Base-by-base conservation (phyloP, 2,113 vertebrate genomes). In the Megaleporinus macrocephalus region DNA sequence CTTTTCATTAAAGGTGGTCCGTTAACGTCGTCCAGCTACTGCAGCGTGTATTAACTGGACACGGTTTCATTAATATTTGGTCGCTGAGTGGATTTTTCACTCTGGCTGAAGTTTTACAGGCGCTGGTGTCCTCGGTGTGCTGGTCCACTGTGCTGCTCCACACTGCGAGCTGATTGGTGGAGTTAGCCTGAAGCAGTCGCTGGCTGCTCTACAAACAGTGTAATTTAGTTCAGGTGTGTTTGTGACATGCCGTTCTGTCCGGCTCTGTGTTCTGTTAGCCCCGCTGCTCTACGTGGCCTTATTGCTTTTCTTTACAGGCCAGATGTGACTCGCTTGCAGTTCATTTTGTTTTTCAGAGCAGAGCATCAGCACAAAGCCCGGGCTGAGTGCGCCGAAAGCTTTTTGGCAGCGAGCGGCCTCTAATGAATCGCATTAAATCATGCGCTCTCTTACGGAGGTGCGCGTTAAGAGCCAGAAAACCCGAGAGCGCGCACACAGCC, bases 291-390 rank as follows among this genome's bases (percentile, higher is more conserved):
- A 72, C 63, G 49, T 77, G 26, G 0, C 12, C 51, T 77, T 51
- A 69, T 71, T 78, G 73, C 65, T 81, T 73, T 55, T 73, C 70
- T 84, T 78, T 55, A 78, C 44, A 68, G 15, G 69, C 79, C 83
- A 85, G 79, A 85, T 82, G 79, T 85, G 51, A 85, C 30, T 79
- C 68, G 30, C 68, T 84, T 84, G 66, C 74, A 73, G 72, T 75
- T 81, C 63, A 77, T 81, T 85, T 80, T 66, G 47, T 69, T 84
- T 78, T 81, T 53, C 29, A 73, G 70, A 29, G 53, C 79, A 69
- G 74, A 62, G 66, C 66, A 66, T 81, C 55, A 75, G 80, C 80
- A 66, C 72, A 74, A 77, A 81, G 62, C 69, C 41, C 22, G 12
- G 53, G 62, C 72, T 73, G 59, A 57, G 49, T 59, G 72, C 51